Evolutionary conservation across 2,113 vertebrate genomes (phyloP), one percentile per base, ranked within the genome.

Genomic region (Mus pahari): DNA sequence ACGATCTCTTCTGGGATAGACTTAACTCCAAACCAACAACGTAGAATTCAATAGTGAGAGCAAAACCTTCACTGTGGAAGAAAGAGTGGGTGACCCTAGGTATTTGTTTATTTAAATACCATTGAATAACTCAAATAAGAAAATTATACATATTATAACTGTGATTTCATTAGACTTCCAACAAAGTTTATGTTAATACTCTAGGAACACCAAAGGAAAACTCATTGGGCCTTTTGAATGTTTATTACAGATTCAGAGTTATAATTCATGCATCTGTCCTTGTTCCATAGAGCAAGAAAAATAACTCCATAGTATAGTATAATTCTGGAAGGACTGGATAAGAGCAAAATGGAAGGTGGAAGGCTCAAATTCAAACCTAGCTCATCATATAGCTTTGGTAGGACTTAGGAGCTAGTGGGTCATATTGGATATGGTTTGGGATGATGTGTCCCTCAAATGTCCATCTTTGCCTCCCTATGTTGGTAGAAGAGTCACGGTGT

Each of bases 31-130:
- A 42, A 11, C 20, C 74, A 53, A 45, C 58, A 68, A 79, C 60
- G 12, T 90, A 33, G 26, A 88, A 14, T 90, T 77, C 53, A 7
- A 50, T 93, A 71, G 9, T 24, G 24, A 19, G 4, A 86, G 55
- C 10, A 92, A 95, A 82, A 6, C 11, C 55, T 87, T 53, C 24
- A 42, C 42, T n/a, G 0, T 50, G 31, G 48, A 73, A 71, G 31
- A 71, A 39, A 33, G 20, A 66, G 19, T 36, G 22, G 33, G n/a
- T 31, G 77, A 74, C 48, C 19, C 31, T 17, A 70, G 19, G 5
- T 36, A 39, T 91, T 58, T 50, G 71, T 77, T 96, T 71, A 66
- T 94, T 92, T 95, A 82, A 83, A 83, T 5, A 88, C 55, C 13
- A 53, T 66, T 33, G 89, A 91, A 2, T 78, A 78, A 50, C 58